Conservation (phyloP, 2,797 vertebrate genomes). For the Phylloscopus collybita region DNA sequence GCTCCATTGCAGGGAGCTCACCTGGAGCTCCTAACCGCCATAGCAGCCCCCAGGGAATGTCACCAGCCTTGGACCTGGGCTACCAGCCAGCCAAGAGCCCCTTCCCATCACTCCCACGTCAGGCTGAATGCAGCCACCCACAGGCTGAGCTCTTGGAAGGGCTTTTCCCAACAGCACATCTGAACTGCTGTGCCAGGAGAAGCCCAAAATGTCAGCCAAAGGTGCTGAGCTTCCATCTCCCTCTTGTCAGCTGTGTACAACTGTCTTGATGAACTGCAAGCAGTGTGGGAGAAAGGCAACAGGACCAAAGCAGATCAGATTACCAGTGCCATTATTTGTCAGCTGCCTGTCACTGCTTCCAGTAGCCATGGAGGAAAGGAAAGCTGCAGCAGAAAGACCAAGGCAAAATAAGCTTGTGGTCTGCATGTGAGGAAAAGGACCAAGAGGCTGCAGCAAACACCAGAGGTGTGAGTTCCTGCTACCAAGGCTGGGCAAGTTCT, state of each 20-base stretch:
- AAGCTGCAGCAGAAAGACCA: not conserved
- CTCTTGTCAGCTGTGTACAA: not conserved
- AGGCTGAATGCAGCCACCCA: not conserved
- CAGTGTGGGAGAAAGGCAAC: not conserved
- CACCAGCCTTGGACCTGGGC: fast-evolving
- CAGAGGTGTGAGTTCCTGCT: not conserved
- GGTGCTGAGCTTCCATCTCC: not conserved
- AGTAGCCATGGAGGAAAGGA: not conserved
- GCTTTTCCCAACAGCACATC: fast-evolving
- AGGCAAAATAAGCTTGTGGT: not conserved
- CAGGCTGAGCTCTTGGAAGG: not conserved
- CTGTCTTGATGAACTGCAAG: not conserved
- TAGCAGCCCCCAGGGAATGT: not conserved
- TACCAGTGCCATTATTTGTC: not conserved
- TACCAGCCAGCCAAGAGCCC: not conserved
- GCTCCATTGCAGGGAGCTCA: not conserved
- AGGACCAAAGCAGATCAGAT: not conserved
- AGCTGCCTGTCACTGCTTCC: not conserved
- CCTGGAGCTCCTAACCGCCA: fast-evolving
- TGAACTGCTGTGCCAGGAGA: not conserved
- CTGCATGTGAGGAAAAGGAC: not conserved
- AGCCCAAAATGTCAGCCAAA: not conserved
- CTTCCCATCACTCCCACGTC: fast-evolving
- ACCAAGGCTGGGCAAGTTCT: fast-evolving
- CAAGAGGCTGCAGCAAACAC: not conserved